Evolutionary conservation across 2,888 invertebrate species (phyloP).

Genomic region (Drosophila kambysellisi): DNA sequence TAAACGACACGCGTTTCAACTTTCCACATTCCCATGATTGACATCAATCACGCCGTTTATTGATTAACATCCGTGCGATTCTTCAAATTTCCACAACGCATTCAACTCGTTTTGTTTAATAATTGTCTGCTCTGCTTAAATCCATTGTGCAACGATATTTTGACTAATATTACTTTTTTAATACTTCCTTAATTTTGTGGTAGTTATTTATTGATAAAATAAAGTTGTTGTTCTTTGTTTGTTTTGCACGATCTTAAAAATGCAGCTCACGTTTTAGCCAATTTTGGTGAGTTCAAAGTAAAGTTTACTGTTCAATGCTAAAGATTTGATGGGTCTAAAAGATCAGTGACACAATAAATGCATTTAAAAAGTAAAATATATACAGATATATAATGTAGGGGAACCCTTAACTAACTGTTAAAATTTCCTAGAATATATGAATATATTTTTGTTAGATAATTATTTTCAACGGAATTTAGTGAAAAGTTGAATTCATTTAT

Average conservation of each 20-base stretch:
- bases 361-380: too few species aligned
- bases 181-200: conserved; percentile 23
- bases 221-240: conserved; percentile 6
- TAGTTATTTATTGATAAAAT: conserved; percentile 15
- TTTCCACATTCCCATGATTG: conserved; percentile 27
- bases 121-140: neutral
- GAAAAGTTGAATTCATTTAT: neutral
- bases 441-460: neutral
- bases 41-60: conserved; percentile 56
- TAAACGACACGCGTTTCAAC: conserved; percentile 31
- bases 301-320: conserved; percentile 42
- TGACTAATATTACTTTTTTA: conserved; percentile 24
- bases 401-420: too few species aligned
- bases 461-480: neutral
- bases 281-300: conserved; percentile 28
- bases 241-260: conserved; percentile 15
- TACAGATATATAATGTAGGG: neutral
- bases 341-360: conserved; percentile 16
- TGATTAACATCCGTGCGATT: conserved; percentile 50
- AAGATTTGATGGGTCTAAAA: neutral
- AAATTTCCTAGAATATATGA: neutral
- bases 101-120: conserved; percentile 1
- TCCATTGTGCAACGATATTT: neutral
- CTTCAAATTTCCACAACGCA: conserved; percentile 4
- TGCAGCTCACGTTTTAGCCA: conserved; percentile 54